phyloP scores from a whole-genome alignment of 2,113 vertebrate genomes.

The Charina bottae region DNA sequence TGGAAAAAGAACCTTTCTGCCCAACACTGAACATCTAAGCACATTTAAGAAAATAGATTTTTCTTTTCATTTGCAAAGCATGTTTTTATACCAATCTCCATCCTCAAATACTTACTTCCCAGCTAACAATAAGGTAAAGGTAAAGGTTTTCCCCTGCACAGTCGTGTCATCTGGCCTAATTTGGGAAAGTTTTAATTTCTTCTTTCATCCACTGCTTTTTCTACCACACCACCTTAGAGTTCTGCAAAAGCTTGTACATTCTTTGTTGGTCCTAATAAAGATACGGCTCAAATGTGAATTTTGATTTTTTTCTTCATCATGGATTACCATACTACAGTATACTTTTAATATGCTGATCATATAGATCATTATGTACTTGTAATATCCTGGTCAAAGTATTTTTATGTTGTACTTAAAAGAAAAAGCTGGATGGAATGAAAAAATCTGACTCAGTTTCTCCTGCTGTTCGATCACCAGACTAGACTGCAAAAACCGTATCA shows the following conservation, averaged over 20 bases:
- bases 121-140: not conserved
- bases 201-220: not conserved
- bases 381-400: not conserved
- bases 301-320: not conserved
- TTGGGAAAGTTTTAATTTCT: not conserved
- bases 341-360: not conserved
- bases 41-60: not conserved
- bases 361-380: not conserved
- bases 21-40: not conserved
- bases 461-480: slow-evolving; percentile 13
- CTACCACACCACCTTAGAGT: too few relatives aligned
- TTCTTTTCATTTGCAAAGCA: not conserved
- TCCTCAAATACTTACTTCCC: not conserved
- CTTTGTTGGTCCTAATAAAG: not conserved
- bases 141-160: too few relatives aligned
- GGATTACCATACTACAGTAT: not conserved
- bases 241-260: not conserved
- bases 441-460: not conserved
- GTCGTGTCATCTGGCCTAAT: not conserved
- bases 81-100: not conserved
- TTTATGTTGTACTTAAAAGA: not conserved
- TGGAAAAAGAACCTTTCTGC: not conserved
- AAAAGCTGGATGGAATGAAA: not conserved
- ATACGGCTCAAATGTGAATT: not conserved
- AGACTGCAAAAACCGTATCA: not conserved